Percentiles rank a stretch among this genome's conserved stretches.
These are phyloP conservation scores for Chrysolina americana DNA, from an alignment of 2,888 invertebrate genomes.

Conservation along the genomic window DNA sequence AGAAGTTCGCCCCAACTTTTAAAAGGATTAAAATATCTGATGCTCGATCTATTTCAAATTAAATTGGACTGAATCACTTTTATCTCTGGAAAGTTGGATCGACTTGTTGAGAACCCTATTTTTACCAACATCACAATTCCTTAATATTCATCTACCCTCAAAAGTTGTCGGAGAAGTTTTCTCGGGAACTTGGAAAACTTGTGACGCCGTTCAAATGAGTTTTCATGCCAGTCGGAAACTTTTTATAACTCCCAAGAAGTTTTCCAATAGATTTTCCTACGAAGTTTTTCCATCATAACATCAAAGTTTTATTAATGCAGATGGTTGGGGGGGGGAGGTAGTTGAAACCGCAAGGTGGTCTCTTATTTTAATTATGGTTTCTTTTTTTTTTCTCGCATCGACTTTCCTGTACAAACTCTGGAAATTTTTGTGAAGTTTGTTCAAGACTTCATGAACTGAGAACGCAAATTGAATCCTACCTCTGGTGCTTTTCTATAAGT, in stretches of 20 bases:
- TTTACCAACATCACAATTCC: constrained; percentile 46
- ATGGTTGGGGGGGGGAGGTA: constrained; percentile 35
- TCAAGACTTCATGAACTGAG: constrained; percentile 2
- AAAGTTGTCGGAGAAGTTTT: constrained; percentile 44
- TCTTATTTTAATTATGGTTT: constrained; percentile 17
- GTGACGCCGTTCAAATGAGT: constrained; percentile 56
- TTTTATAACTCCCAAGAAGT: constrained; percentile 51
- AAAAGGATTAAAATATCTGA: constrained; percentile 17
- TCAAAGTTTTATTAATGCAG: constrained; percentile 53
- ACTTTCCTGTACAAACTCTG: not conserved
- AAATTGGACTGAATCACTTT: constrained; percentile 38
- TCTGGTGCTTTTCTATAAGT: not conserved
- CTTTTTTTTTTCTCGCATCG: not conserved
- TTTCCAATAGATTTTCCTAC: constrained; percentile 51
- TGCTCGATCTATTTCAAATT: constrained; percentile 29
- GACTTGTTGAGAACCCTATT: constrained; percentile 49
- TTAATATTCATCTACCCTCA: constrained; percentile 51
- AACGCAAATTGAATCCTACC: not conserved
- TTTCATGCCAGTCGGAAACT: constrained; percentile 50
- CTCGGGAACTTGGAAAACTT: constrained; percentile 37
- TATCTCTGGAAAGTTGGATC: constrained; percentile 40
- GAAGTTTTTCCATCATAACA: constrained; percentile 52
- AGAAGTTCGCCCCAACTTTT: constrained; percentile 7
- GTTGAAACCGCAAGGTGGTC: constrained; percentile 25
- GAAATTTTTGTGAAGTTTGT: constrained; percentile 2